Evolutionary conservation across 2,797 vertebrate genomes (phyloP).

Genomic region (Malacoraja senta): DNA sequence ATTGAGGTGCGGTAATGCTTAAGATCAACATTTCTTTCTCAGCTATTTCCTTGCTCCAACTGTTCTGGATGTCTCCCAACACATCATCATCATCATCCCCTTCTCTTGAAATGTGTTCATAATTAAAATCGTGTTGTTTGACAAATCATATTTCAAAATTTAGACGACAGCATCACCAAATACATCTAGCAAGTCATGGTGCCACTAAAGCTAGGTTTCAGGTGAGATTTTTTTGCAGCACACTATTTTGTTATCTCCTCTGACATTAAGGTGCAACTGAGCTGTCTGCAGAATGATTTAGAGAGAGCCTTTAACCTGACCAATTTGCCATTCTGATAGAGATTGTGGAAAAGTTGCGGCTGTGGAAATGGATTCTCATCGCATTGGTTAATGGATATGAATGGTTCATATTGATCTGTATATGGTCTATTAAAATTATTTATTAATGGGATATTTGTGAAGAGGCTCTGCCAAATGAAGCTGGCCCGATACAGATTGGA

Average conservation of each 20-base stretch:
- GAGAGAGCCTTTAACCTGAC: neutral
- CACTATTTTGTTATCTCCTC: neutral
- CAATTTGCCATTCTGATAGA: neutral
- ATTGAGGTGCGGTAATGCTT: neutral
- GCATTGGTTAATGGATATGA: neutral
- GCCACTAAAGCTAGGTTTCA: neutral
- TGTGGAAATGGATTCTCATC: neutral
- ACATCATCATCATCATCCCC: too few relatives aligned
- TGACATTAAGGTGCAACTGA: neutral
- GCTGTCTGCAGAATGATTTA: neutral
- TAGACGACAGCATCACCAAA: neutral
- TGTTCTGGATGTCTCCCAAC: neutral
- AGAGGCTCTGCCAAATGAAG: neutral
- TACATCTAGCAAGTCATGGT: neutral
- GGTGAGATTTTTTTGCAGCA: too few relatives aligned
- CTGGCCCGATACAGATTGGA: too few relatives aligned
- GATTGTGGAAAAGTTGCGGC: neutral
- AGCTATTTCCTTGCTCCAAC: neutral
- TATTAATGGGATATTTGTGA: neutral
- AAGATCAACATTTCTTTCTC: neutral
- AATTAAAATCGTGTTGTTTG: neutral
- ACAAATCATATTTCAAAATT: neutral
- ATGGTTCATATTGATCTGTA: neutral
- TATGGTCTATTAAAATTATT: neutral
- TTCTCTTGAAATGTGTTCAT: neutral